Base-by-base conservation (phyloP, 2,888 invertebrate species). In the Brachyopa scutellaris region DNA sequence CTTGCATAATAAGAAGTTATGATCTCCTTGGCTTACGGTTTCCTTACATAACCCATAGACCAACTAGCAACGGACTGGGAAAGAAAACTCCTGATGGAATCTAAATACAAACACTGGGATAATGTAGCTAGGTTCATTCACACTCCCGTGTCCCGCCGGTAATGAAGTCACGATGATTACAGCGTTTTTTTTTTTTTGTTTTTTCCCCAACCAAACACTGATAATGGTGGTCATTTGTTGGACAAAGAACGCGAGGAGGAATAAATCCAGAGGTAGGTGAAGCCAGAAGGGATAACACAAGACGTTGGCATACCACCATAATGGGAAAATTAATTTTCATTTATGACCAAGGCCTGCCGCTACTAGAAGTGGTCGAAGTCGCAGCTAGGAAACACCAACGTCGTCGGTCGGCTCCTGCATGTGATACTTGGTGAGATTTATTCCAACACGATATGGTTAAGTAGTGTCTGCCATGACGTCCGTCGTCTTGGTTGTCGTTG, bases 321-420 rank as follows among this genome's bases (percentile, higher is more conserved):
- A 82, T 82, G 82, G 70, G 61, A 66, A 77, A 82, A 77, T 82
- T 82, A 72, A 72, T 82, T 82, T 82, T 82, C 77, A 82, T 77
- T 77, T 77, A 77, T 66, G 70, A 66, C 53, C 49, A 69, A 36
- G 33, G 31, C 45, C 29, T 42, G 33, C 17, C 49, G 26, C 36
- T 7, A 11, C 31, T 38, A 26, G 6, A n/a, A 36, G 21, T 13
- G 40, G 23, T 4, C 8, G 9, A 49, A 64, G 73, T n/a, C n/a
- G 9, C n/a, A 42, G 8, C 1, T 5, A 2, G 29, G 4, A 19
- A 29, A 64, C 17, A 61, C 45, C 59, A n/a, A n/a, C n/a, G n/a
- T n/a, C n/a, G 21, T 57, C 49, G 38, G 45, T 23, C 57, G 49
- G 31, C 40, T 74, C 23, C 31, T 59, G 62, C 42, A 59, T 26